Percentiles rank a stretch among this genome's conserved stretches.
Conservation (phyloP, 2,113 vertebrate genomes). For the Onychorhynchus coronatus region DNA sequence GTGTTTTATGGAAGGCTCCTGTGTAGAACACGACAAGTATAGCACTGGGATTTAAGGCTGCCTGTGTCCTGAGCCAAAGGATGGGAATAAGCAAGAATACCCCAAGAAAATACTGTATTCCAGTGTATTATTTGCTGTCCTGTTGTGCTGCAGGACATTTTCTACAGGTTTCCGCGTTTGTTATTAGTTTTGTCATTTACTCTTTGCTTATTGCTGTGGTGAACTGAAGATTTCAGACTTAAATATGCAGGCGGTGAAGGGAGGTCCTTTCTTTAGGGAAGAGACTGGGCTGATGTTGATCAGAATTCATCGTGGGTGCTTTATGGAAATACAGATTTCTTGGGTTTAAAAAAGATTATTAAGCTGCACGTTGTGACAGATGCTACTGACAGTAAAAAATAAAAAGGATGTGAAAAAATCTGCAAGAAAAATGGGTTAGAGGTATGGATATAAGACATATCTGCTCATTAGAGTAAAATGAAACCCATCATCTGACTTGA, state of each 20-base stretch:
- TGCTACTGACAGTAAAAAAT: conserved; percentile 59
- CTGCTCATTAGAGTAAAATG: conserved; percentile 18
- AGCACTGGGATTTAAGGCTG: not conserved
- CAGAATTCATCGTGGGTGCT: conserved; percentile 60
- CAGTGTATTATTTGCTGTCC: not conserved
- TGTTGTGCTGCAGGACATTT: not conserved
- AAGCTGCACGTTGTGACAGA: conserved; percentile 59
- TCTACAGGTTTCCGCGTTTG: not conserved
- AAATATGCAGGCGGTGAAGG: not conserved
- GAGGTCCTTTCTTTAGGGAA: conserved; percentile 21
- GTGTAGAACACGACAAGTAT: not conserved
- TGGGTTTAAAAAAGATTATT: conserved; percentile 58
- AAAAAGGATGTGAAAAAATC: conserved; percentile 50
- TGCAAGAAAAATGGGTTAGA: conserved; percentile 21
- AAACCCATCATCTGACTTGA: not conserved
- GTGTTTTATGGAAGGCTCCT: not conserved
- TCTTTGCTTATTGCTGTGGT: not conserved
- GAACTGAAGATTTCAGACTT: conserved; percentile 3
- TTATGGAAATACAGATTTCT: conserved; percentile 64
- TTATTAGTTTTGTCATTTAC: conserved; percentile 33
- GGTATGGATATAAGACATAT: conserved; percentile 37
- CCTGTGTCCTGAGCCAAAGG: not conserved
- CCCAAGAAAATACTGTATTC: not conserved
- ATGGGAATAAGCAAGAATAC: not conserved
- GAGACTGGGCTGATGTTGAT: conserved; percentile 59